Evolutionary conservation across 2,113 vertebrate genomes (phyloP), one percentile per base, ranked within the genome.

Genomic region (Chaenogobius annularis): DNA sequence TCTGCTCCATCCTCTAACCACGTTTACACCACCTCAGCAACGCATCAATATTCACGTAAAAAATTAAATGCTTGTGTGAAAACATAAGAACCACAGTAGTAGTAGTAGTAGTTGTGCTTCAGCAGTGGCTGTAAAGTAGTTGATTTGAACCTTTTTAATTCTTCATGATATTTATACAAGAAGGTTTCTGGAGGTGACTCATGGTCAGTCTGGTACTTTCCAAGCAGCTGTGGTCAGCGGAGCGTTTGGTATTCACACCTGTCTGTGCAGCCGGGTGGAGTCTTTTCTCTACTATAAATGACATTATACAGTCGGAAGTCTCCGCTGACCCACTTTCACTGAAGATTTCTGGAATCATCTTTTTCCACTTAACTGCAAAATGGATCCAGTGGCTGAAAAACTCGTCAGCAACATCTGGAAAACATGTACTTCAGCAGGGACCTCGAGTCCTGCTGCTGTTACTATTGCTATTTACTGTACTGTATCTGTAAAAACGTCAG

Each of bases 191-290:
- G 31, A 12, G 15, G 37, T 40, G 8, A 43, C 61, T 63, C 35
- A n/a, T 37, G 19, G 17, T 63, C 14, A n/a, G 17, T 54, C 17
- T n/a, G 19, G 61, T 63, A 40, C 35, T 63, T 63, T 63, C 61
- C 61, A n/a, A 43, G 35, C 61, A 63, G 61, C n/a, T 68, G 79
- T 50, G 20, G 55, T 81, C 52, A 65, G 76, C 13, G 44, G 63
- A 63, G 61, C 0, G 31, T 65, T 83, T 73, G 75, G 54, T 72
- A 74, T 71, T 68, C 46, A 15, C 74, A 80, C 72, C 77, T 82
- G 1, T 67, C 67, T 63, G 58, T 70, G 62, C 14, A 31, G 69
- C 37, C 1, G 56, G 56, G 10, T 5, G 52, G 48, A 68, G 61
- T 17, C 26, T 10, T 35, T 35, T 8, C 58, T 35, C 26, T 61